Base-by-base conservation (phyloP, 2,797 vertebrate species). In the Helarctos malayanus region DNA sequence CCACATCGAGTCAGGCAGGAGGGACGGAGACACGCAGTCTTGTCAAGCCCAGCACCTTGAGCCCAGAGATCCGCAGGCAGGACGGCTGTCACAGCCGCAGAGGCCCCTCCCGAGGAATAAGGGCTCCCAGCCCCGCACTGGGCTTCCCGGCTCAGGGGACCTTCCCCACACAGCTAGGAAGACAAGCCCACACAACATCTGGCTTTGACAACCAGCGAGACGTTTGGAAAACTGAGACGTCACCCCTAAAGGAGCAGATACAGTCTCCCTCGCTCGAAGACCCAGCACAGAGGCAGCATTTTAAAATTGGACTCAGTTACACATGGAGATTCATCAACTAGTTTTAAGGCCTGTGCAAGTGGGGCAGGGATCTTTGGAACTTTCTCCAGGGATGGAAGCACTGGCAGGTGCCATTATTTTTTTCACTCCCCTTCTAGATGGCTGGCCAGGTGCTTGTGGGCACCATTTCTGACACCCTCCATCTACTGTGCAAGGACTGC, bases 251-350 rank as follows among this genome's bases (percentile, higher is more conserved):
- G 45, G 45, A 4, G 3, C 45, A 2, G 0, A 14, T 4, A 19
- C 16, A 16, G 71, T 16, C 71, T 18, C 27, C 14, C 7, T 75
- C 45, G 8, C 27, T 75, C 27, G 7, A 8, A 3, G 13, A 16
- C 41, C 41, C 71, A 75, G 71, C 27, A 29, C 27, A 9, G 41
- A 75, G 45, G 45, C 29, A 11, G 73, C 47, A 32, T 10, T 49
- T 49, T 49, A 29, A 32, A 76, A 49, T 18, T 18, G 19, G 47
- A 27, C 73, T 76, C 2, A 4, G 45, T 76, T 76, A 29, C 29
- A 32, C 9, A 0, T 6, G 73, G 47, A 19, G 73, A 76, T 0
- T 29, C 41, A 27, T 0, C 29, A 41, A 47, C 71, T 29, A 2
- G 41, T 29, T 29, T 10, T 16, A 47, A 14, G 25, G 14, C 71